phyloP scores from a whole-genome alignment of 2,888 invertebrate genomes.

The Stenolophus ochropezus region DNA sequence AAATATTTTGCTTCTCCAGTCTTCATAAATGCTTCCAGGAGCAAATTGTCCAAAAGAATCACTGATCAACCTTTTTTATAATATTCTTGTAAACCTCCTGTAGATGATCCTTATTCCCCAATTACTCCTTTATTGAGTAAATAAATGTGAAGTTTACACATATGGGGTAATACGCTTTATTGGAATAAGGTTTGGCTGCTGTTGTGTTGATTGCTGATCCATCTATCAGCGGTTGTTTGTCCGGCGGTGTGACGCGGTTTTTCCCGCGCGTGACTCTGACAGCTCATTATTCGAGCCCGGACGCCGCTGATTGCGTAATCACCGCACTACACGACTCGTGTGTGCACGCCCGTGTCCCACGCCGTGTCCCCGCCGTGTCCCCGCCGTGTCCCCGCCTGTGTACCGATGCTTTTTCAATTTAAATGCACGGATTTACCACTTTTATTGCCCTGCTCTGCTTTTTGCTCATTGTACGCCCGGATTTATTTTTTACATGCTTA shows the following conservation, averaged over 20 bases:
- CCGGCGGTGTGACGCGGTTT: neutral
- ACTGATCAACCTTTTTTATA: too few relatives aligned
- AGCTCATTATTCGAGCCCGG: conserved; percentile 2
- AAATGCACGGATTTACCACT: neutral
- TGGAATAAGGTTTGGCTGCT: too few relatives aligned
- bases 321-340: neutral
- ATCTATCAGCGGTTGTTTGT: neutral
- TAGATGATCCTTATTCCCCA: too few relatives aligned
- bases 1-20: too few relatives aligned
- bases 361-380: neutral
- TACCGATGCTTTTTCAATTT: neutral
- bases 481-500: neutral
- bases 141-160: too few relatives aligned
- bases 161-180: too few relatives aligned
- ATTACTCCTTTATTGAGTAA: too few relatives aligned
- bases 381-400: neutral
- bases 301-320: conserved; percentile 12
- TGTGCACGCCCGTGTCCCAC: neutral
- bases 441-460: neutral
- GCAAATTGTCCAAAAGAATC: too few relatives aligned
- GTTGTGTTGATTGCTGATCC: neutral
- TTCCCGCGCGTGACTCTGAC: neutral
- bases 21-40: too few relatives aligned
- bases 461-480: neutral
- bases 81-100: too few relatives aligned